A percentile compares a stretch with the other conserved stretches of the same genome.
These are phyloP conservation scores for Picus viridis DNA, from an alignment of 2,797 vertebrate genomes.

Conservation along the genomic window DNA sequence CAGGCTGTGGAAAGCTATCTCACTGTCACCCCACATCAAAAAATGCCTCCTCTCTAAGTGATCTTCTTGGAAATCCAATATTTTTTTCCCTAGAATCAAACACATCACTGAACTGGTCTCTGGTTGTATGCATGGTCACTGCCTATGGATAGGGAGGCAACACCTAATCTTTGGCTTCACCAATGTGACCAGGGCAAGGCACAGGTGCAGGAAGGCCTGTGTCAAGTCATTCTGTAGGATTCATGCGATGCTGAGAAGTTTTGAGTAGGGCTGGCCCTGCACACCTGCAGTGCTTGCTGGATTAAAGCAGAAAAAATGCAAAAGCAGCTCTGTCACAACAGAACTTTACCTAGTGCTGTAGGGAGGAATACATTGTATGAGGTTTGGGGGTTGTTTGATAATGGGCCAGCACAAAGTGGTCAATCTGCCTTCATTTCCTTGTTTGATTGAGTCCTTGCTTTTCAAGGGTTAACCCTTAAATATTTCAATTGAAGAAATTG, in stretches of 20 bases:
- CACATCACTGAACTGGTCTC: not conserved
- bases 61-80: not conserved
- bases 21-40: not conserved
- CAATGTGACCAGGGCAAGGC: not conserved
- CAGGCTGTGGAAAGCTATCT: not conserved
- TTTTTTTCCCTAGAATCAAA: not conserved
- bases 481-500: not conserved
- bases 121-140: not conserved
- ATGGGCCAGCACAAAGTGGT: not conserved
- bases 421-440: not conserved
- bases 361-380: not conserved
- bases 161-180: not conserved
- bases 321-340: not conserved
- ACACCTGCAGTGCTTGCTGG: not conserved
- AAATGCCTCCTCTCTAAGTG: not conserved
- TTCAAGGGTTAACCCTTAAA: not conserved
- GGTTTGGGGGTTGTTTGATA: not conserved
- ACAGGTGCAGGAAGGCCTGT: not conserved
- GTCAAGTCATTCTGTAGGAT: not conserved
- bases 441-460: not conserved
- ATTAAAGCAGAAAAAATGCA: not conserved
- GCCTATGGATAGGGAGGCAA: not conserved
- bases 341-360: not conserved
- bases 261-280: not conserved
- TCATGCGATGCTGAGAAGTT: not conserved